Base-by-base conservation (phyloP, 2,888 invertebrate genomes). In the Andrena chrysosceles region DNA sequence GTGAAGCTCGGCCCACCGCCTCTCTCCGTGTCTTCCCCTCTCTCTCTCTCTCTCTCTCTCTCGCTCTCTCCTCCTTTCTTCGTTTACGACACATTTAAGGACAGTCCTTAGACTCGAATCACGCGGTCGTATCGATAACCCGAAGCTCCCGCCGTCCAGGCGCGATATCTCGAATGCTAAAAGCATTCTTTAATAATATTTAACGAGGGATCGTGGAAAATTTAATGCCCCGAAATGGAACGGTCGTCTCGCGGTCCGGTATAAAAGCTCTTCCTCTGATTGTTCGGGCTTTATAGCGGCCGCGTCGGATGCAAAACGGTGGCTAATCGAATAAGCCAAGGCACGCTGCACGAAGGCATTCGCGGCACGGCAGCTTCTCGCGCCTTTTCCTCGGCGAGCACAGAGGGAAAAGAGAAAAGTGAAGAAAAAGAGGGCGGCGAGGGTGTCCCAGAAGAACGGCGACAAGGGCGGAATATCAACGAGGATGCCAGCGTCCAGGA, bases 1-100 rank as follows among this genome's bases (percentile, higher is more conserved):
- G 56, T 56, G 60, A 52, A 64, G 71, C 71, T 68, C 67, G 54
- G 23, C n/a, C 72, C 68, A 68, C 33, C 42, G 48, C 33, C 31
- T 31, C 23, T 49, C 54, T 54, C 26, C 10, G 62, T 70, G 54
- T 70, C 59, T 48, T 52, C 59, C 73, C 33, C 66, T 35, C 67
- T 8, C 3, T 62, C 52, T 33, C 54, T 59, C 33, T 31, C 64
- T 13, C 31, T 29, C 6, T n/a, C 13, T 26, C 5, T 8, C 35
- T 59, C 49, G 52, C n/a, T 70, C 72, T 62, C 31, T 49, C 62
- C 67, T 67, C 48, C 68, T 42, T 33, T 13, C 70, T 69, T 62
- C 81, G 86, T 86, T 89, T 88, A 90, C 88, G 87, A 86, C 87
- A 88, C 79, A 85, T 89, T 89, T 90, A 88, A 85, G 86, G 86